Conservation (phyloP, 2,888 invertebrate genomes). For the Sarcophaga rosellei region DNA sequence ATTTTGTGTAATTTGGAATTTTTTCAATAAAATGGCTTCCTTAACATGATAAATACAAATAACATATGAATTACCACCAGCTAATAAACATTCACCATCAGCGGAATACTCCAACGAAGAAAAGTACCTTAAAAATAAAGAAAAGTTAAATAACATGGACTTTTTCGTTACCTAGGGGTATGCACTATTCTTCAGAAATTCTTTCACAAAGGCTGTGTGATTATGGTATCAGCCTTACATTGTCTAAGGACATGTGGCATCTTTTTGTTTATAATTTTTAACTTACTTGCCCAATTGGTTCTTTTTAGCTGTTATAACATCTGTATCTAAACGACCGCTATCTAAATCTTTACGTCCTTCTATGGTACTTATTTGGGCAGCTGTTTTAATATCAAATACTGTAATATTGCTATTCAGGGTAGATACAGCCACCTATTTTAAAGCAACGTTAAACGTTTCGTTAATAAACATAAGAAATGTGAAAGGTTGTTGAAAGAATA, state of each 20-base stretch:
- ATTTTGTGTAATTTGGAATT: constrained; percentile 97
- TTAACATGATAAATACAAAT: constrained; percentile 96
- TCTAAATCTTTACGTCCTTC: constrained; percentile 96
- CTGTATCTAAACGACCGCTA: constrained; percentile 90
- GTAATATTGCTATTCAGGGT: constrained; percentile 93
- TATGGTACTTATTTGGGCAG: constrained; percentile 88
- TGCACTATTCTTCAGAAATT: too few species aligned
- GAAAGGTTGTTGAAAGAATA: not conserved
- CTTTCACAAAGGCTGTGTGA: too few species aligned
- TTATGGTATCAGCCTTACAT: too few species aligned
- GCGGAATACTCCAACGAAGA: constrained; percentile 95
- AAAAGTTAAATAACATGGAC: not conserved
- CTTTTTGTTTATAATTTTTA: not conserved
- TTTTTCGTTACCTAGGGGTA: too few species aligned
- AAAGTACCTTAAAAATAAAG: constrained; percentile 88
- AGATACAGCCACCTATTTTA: constrained; percentile 90
- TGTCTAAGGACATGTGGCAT: too few species aligned
- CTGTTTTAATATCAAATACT: constrained; percentile 88
- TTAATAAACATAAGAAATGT: not conserved
- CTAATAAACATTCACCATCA: constrained; percentile 94
- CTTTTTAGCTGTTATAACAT: constrained; percentile 93
- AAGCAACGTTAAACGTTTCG: not conserved
- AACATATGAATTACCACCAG: constrained; percentile 96
- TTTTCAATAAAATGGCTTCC: constrained; percentile 92
- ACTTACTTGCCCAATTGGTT: constrained; percentile 91